Base-by-base conservation (phyloP, 2,888 invertebrate genomes). In the Willowsia nigromaculata region DNA sequence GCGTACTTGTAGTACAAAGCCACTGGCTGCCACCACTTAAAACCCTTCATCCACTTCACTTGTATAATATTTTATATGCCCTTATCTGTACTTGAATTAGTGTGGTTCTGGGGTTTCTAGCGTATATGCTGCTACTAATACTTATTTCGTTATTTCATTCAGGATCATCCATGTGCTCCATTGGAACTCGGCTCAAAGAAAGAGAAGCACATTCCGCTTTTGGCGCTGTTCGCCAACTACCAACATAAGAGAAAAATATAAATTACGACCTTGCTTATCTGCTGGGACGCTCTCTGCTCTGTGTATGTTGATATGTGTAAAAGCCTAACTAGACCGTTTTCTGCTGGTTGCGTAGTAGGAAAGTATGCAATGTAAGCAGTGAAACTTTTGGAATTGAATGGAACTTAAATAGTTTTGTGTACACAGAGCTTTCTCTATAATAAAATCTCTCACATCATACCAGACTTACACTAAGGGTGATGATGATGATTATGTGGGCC, bases 261-360 rank as follows among this genome's bases (percentile, higher is more conserved):
- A 62, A 81, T 81, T 80, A 80, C 59, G 62, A 82, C 81, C 62
- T 43, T 82, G 65, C 25, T 82, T 65, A 40, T 82, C 65, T 65
- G 65, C 25, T 15, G 56, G 7, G 37, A 80, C 13, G 37, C 22
- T 37, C 18, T 7, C 3, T 65, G 47, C 13, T 47, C 5, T 22
- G 9, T 50, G 50, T n/a, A 22, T 15, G 30, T 25, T 30, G 65
- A 65, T 18, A 65, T 22, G 1, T 1, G 1, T 7, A 65, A 65
- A 30, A 65, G 6, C 30, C 33, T 40, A 9, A 71, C 2, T n/a
- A n/a, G n/a, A n/a, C n/a, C n/a, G 5, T 7, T 15, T 30, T n/a
- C 11, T 62, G 65, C 5, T 33, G 62, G 53, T 18, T 9, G 56
- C 53, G 18, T 53, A 18, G 18, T 53, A 53, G 18, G 27, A 27